Percentiles rank a stretch among this genome's conserved stretches.
Evolutionary conservation across 1,140 invertebrate species (phyloP).

Genomic region (Hyles euphorbiae): DNA sequence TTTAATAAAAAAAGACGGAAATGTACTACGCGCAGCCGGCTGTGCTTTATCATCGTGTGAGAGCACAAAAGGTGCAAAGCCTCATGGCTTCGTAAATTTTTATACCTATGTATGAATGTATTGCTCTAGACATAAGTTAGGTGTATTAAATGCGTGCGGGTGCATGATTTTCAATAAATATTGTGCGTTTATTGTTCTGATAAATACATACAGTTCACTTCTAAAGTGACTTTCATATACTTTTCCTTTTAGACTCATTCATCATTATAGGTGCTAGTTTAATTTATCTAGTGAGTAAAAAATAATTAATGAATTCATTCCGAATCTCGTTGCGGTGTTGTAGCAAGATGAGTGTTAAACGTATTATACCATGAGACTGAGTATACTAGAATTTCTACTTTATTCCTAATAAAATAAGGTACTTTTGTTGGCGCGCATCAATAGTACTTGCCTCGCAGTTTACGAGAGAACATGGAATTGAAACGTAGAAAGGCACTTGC

Average conservation of each 20-base stretch:
- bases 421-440: no score
- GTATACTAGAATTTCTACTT: slow-evolving; percentile 4
- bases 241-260: background rate
- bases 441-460: background rate
- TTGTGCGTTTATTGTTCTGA: no score
- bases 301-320: slow-evolving; percentile 9
- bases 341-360: slow-evolving; percentile 17
- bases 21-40: background rate
- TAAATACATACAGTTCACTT: no score
- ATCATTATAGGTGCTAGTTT: slow-evolving; percentile 2
- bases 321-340: slow-evolving; percentile 18
- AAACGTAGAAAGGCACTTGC: slow-evolving; percentile 11
- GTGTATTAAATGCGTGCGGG: no score
- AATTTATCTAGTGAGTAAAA: slow-evolving; percentile 30
- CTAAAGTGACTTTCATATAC: background rate
- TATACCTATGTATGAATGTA: no score
- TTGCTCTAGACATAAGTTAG: no score
- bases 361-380: slow-evolving; percentile 27
- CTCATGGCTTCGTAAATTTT: background rate
- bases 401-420: background rate
- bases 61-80: slow-evolving; percentile 4
- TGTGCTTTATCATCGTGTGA: background rate
- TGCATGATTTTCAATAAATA: no score
- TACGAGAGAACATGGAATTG: background rate
- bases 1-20: background rate